Base-by-base conservation (phyloP, 1,140 invertebrate species). In the Penaeus chinensis region DNA sequence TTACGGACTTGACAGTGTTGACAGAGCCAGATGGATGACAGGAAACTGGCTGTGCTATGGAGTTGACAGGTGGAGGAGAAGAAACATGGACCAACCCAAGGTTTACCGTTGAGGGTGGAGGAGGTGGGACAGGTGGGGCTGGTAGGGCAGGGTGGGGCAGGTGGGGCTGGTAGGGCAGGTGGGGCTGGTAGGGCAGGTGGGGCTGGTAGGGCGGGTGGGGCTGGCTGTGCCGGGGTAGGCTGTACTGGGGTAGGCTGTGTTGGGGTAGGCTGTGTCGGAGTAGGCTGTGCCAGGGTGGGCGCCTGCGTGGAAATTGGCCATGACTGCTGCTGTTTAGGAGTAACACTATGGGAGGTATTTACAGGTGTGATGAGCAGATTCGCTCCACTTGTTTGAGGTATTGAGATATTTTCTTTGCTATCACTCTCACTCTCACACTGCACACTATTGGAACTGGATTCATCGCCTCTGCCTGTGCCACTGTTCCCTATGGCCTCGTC, bases 401-500 rank as follows among this genome's bases (percentile, higher is more conserved):
- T 47, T 18, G 63, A 74, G 18, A 74, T 74, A 27, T 63, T 82
- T 60, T 87, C 86, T 54, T 87, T 87, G 42, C 47, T 82, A 77
- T 87, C 86, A 78, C 78, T 87, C n/a, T 87, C 86, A 65, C 82
- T 63, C 77, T 87, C 86, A 74, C 71, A 77, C 62, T 83, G 86
- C 69, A 87, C 62, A 82, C 62, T 87, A 63, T 87, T 87, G 54
- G 81, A 77, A 63, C 82, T 87, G 54, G 81, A 77, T 83, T 87
- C 86, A 63, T 87, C 86, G 66, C 80, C 82, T 63, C 62, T 82
- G 65, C 82, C 82, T 63, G 47, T 83, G 27, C n/a, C 24, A 85
- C 60, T 78, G 65, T 82, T 82, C 54, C 81, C 93, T 82, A 93
- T 93, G 47, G 94, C 94, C 62, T 92, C 92, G 90, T 92, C 92